Percentiles rank a stretch among this genome's conserved stretches.
Evolutionary conservation across 2,888 invertebrate genomes (phyloP).

Genomic region (Polydrusus pterygomalis): DNA sequence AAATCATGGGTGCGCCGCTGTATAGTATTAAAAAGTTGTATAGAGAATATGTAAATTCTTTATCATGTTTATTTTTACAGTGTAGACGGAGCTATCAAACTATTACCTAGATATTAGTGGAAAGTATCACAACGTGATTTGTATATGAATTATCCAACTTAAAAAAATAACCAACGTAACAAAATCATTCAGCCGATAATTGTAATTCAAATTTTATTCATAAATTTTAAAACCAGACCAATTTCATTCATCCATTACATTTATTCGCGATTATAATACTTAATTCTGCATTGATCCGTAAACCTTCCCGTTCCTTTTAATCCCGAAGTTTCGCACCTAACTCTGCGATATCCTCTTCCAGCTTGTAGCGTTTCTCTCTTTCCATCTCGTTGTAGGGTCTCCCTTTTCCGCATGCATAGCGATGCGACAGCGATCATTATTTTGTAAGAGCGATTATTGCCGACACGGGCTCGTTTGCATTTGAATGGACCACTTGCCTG

Average conservation of each 20-base stretch:
- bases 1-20: no score
- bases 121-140: no score
- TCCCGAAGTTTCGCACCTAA: not conserved
- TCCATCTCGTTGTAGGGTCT: not conserved
- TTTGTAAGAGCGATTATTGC: constrained; percentile 63
- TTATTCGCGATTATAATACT: not conserved
- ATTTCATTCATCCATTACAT: not conserved
- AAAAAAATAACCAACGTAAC: no score
- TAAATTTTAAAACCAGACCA: not conserved
- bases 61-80: no score
- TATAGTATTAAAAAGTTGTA: no score
- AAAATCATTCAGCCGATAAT: not conserved
- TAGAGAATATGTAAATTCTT: no score
- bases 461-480: constrained; percentile 64
- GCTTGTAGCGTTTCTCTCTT: not conserved
- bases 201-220: no score
- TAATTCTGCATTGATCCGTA: not conserved
- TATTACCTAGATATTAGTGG: no score
- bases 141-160: no score
- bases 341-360: not conserved
- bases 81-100: no score
- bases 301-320: not conserved
- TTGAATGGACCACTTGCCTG: constrained; percentile 59
- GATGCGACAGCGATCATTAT: constrained; percentile 39
- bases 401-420: not conserved